phyloP scores from a whole-genome alignment of 2,888 invertebrate genomes.

The Trachelus stipa region DNA sequence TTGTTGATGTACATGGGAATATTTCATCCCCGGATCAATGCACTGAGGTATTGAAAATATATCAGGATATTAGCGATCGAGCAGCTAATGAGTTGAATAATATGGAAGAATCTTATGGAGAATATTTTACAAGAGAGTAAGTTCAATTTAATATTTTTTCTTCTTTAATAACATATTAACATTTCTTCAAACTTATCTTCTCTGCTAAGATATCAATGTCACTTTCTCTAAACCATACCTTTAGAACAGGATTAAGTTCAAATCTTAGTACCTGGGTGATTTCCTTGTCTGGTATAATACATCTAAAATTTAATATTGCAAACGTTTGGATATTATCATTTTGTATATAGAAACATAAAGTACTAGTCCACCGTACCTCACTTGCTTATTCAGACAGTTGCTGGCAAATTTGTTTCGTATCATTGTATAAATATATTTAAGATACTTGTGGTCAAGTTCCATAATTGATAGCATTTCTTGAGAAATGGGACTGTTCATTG shows the following conservation, averaged over 20 bases:
- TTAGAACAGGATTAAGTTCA: conserved; percentile 51
- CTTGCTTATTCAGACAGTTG: conserved; percentile 48
- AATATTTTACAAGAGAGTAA: conserved; percentile 61
- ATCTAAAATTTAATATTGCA: conserved; percentile 35
- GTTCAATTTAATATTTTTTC: conserved; percentile 29
- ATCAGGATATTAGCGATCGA: conserved; percentile 60
- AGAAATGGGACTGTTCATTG: conserved; percentile 64
- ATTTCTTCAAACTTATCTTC: conserved; percentile 47
- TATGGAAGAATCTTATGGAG: conserved; percentile 54
- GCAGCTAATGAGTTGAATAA: conserved; percentile 53
- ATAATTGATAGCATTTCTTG: conserved; percentile 24
- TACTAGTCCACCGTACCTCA: conserved; percentile 40
- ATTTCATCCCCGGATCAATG: conserved; percentile 58
- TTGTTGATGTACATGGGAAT: conserved; percentile 55
- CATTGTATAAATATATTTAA: conserved; percentile 52
- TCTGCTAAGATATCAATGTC: conserved; percentile 46
- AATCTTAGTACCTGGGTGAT: conserved; percentile 36
- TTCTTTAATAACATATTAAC: conserved; percentile 26
- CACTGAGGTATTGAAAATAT: conserved; percentile 56
- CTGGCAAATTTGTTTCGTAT: conserved; percentile 49
- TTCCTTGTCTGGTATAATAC: conserved; percentile 51
- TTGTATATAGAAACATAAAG: not conserved
- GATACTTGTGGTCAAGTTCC: conserved; percentile 48
- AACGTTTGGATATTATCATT: not conserved
- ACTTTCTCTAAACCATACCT: conserved; percentile 54